phyloP scores from a whole-genome alignment of 2,113 vertebrate species.

The Nothoprocta pentlandii region DNA sequence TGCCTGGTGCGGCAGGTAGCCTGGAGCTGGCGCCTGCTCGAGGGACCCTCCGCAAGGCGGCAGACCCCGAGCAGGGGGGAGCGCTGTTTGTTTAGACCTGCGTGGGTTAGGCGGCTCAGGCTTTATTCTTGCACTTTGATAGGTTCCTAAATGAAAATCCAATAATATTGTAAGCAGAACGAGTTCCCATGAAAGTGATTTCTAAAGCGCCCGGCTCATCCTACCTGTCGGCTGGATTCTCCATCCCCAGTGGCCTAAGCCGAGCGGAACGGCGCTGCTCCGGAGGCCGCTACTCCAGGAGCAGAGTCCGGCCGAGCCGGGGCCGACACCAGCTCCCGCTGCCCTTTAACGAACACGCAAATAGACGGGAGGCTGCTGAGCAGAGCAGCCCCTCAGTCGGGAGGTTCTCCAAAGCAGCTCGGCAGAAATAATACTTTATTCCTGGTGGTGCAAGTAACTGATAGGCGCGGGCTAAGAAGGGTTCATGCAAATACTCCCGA shows the following conservation, averaged over 20 bases:
- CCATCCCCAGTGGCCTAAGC: conserved; percentile 56
- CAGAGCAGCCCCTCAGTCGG: conserved; percentile 24
- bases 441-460: conserved; percentile 64
- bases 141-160: conserved; percentile 75
- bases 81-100: conserved; percentile 68
- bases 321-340: not conserved
- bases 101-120: conserved; percentile 70
- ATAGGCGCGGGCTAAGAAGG: conserved; percentile 73
- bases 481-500: conserved; percentile 77
- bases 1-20: not conserved
- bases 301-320: conserved; percentile 17
- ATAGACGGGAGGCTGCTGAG: conserved; percentile 22
- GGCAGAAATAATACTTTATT: conserved; percentile 70
- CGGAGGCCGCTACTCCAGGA: not conserved
- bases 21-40: not conserved
- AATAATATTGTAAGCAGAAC: conserved; percentile 74
- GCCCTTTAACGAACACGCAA: conserved; percentile 73
- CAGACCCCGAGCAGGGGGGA: conserved; percentile 40
- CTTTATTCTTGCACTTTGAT: conserved; percentile 69
- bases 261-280: not conserved
- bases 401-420: conserved; percentile 73
- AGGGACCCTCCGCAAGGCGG: conserved; percentile 37
- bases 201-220: conserved; percentile 58
- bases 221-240: conserved; percentile 71
- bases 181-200: conserved; percentile 73